Conservation (phyloP, 2,797 vertebrate genomes). For the Melanotaenia trifasciata region DNA sequence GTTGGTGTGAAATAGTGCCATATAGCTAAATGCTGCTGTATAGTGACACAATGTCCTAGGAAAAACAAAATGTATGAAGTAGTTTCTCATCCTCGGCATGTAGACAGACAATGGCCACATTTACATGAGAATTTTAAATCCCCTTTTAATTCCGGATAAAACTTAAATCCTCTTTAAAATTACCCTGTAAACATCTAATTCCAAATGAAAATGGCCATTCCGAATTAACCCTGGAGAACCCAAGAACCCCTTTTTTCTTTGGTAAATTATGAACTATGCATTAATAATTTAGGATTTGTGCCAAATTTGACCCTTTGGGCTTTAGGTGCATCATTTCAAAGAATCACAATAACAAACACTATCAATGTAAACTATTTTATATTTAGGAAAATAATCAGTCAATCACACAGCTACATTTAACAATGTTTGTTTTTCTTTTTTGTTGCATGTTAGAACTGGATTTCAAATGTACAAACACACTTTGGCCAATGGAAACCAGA, state of each 20-base stretch:
- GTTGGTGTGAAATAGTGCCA: no score
- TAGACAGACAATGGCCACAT: no score
- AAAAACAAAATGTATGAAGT: no score
- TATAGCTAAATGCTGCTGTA: no score
- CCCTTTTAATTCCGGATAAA: no score
- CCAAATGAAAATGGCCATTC: no score
- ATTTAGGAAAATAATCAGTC: neutral
- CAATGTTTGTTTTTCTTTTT: neutral
- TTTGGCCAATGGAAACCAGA: neutral
- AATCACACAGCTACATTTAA: no score
- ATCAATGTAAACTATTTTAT: neutral
- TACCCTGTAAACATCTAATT: no score
- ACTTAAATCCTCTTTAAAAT: no score
- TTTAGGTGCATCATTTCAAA: neutral
- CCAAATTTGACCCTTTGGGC: neutral
- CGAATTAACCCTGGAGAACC: neutral
- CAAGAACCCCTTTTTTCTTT: neutral
- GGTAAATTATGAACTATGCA: constrained; percentile 1
- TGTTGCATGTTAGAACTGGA: neutral
- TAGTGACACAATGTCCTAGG: no score
- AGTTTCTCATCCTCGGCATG: no score
- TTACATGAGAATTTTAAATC: no score
- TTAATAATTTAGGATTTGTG: neutral
- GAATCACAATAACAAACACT: neutral
- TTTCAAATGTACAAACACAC: neutral